Conservation (phyloP, 2,113 vertebrate genomes). For the Sciurus niger region DNA sequence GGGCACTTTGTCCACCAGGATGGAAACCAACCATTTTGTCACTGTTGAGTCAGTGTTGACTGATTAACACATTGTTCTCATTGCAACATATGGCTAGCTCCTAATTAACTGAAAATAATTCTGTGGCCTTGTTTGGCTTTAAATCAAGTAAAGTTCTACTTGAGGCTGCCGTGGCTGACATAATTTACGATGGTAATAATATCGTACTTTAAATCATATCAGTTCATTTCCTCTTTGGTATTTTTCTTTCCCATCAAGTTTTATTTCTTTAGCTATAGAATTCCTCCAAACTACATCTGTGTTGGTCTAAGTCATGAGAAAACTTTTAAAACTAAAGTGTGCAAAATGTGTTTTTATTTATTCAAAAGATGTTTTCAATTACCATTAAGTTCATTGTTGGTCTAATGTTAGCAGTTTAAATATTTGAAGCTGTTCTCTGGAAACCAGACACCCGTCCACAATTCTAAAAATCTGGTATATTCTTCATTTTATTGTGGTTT, state of each 20-base stretch:
- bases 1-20: conserved; percentile 31
- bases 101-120: conserved; percentile 80
- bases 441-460: conserved; percentile 69
- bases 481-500: conserved; percentile 68
- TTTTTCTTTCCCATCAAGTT: conserved; percentile 75
- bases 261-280: conserved; percentile 73
- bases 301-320: conserved; percentile 66
- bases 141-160: conserved; percentile 76
- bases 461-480: conserved; percentile 70
- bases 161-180: conserved; percentile 68
- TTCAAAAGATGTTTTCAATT: conserved; percentile 84
- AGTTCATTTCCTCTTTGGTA: conserved; percentile 82
- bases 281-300: conserved; percentile 66
- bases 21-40: conserved; percentile 65
- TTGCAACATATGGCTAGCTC: conserved; percentile 69
- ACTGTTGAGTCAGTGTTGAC: conserved; percentile 56
- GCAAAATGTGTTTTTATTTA: conserved; percentile 82
- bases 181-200: conserved; percentile 82
- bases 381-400: conserved; percentile 78
- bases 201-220: conserved; percentile 81
- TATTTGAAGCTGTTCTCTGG: conserved; percentile 73
- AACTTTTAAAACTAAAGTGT: conserved; percentile 78
- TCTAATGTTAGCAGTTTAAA: conserved; percentile 81
- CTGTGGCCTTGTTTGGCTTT: conserved; percentile 76
- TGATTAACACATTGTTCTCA: conserved; percentile 80